Evolutionary conservation across 2,113 vertebrate species (phyloP), one percentile per base, ranked within the genome.

Genomic region (Ahaetulla prasina): DNA sequence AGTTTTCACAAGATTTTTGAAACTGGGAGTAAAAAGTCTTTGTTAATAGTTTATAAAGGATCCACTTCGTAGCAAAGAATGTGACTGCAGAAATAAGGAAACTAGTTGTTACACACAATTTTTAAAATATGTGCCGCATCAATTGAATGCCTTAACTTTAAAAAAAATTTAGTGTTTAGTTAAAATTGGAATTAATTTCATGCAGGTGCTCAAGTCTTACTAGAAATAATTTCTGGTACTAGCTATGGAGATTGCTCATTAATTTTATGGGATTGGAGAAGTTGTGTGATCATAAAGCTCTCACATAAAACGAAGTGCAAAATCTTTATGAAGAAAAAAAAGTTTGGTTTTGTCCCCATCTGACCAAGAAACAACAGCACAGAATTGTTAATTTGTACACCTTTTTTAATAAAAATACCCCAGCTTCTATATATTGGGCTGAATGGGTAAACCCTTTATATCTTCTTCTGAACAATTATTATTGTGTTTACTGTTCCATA

Each of bases 381-480:
- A 4, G 27, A 91, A 43, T 55, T 43, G 30, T 45, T n/a, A n/a
- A n/a, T n/a, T n/a, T n/a, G n/a, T n/a, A n/a, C n/a, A n/a, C n/a
- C n/a, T n/a, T n/a, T n/a, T n/a, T n/a, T n/a, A n/a, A n/a, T n/a
- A n/a, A n/a, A n/a, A n/a, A n/a, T n/a, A n/a, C n/a, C n/a, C n/a
- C 0, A n/a, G 90, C 27, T 35, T 35, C 2, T 35, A 1, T 4
- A 91, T 90, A 91, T 95, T 90, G 90, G 90, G 84, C 53, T 91
- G 94, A 96, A 96, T 97, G 94, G 89, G 92, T 97, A 97, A 96
- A 96, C 94, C 94, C 93, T 95, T 95, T 97, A 95, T 91, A 49
- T 89, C 95, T 93, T 96, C 89, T 95, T 96, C 94, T 96, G 94
- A 93, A 94, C 95, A 96, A 97, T 96, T 96, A 95, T 90, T 89